phyloP scores from a whole-genome alignment of 1,140 invertebrate species.

The Pygmarrhopalites habei region DNA sequence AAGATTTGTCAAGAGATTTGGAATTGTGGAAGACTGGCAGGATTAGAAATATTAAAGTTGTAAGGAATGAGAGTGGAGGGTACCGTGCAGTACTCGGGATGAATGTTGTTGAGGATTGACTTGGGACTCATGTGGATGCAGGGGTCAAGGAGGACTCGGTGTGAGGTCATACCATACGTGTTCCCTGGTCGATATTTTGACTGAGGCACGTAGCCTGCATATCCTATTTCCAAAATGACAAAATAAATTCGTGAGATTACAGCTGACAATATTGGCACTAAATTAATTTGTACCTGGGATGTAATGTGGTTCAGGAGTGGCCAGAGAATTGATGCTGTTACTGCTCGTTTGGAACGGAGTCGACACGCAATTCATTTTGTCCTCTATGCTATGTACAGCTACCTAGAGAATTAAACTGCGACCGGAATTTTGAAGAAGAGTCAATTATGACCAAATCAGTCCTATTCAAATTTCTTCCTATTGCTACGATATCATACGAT shows the following conservation, averaged over 20 bases:
- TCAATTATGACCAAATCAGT: no score
- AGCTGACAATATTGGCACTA: no score
- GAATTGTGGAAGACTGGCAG: no score
- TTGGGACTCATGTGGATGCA: conserved; percentile 38
- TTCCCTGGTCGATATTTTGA: conserved; percentile 30
- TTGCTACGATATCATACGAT: no score
- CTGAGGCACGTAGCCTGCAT: conserved; percentile 36
- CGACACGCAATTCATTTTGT: not conserved
- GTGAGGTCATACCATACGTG: conserved; percentile 34
- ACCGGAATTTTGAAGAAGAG: no score
- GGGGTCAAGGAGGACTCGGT: conserved; percentile 35
- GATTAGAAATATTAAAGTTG: no score
- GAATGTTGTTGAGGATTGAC: conserved; percentile 34
- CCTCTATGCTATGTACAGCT: not conserved
- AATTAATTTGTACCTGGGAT: no score
- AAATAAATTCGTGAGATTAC: no score
- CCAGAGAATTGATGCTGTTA: not conserved
- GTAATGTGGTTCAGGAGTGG: conserved; percentile 37
- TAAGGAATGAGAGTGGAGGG: conserved; percentile 8
- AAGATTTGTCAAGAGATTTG: no score
- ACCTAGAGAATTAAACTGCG: no score
- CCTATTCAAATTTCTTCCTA: no score
- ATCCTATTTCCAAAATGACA: no score
- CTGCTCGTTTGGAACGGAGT: not conserved
- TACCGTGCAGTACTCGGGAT: conserved; percentile 37